Evolutionary conservation across 2,888 invertebrate genomes (phyloP).

Genomic region (Leptinotarsa haldemani): DNA sequence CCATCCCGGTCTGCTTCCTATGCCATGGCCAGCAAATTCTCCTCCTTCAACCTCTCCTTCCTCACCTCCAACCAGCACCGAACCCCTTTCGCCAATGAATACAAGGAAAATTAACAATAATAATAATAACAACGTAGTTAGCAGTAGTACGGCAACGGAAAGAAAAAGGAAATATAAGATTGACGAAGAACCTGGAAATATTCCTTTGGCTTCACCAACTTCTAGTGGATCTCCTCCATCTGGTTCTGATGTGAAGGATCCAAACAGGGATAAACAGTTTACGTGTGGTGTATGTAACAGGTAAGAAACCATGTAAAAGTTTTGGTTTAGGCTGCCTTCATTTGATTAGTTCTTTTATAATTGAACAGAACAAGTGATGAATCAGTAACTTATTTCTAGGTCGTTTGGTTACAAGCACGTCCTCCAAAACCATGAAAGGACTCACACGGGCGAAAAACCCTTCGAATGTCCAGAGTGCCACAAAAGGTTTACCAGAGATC

Average conservation of each 20-base stretch:
- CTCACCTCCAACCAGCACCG: slow-evolving; percentile 65
- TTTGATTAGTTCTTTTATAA: no score
- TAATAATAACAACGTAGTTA: slow-evolving; percentile 65
- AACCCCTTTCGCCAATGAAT: slow-evolving; percentile 64
- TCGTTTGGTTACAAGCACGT: slow-evolving; percentile 96
- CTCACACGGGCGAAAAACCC: slow-evolving; percentile 94
- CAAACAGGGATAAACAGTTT: slow-evolving; percentile 81
- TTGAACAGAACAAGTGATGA: no score
- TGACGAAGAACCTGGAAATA: slow-evolving; percentile 48
- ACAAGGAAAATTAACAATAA: slow-evolving; percentile 60
- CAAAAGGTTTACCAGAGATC: slow-evolving; percentile 91
- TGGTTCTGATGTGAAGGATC: slow-evolving; percentile 59
- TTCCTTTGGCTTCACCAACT: slow-evolving; percentile 69
- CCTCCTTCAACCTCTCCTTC: slow-evolving; percentile 64
- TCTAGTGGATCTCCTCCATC: slow-evolving; percentile 70
- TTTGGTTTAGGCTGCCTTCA: no score
- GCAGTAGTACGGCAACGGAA: slow-evolving; percentile 61
- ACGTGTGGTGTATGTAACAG: slow-evolving; percentile 87
- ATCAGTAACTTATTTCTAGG: slow-evolving; percentile 58
- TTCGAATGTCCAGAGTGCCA: slow-evolving; percentile 93
- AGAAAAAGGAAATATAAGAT: slow-evolving; percentile 57
- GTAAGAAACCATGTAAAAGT: slow-evolving; percentile 19
- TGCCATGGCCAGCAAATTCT: slow-evolving; percentile 68
- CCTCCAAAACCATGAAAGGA: slow-evolving; percentile 92
- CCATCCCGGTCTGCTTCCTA: slow-evolving; percentile 72